Evolutionary conservation across 2,888 invertebrate species (phyloP).

Genomic region (Caradrina kadenii): DNA sequence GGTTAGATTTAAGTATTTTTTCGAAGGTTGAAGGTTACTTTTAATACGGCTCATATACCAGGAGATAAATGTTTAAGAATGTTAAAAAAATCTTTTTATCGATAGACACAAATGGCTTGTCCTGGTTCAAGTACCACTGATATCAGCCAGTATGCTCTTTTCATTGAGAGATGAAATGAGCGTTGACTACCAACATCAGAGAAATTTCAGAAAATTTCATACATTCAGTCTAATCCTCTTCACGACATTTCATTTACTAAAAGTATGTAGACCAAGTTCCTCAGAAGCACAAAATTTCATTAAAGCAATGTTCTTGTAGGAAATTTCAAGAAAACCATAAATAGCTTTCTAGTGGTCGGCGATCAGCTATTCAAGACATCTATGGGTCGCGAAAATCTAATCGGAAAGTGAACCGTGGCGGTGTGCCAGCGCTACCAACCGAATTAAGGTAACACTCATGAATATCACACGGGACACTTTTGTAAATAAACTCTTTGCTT

Average conservation of each 20-base stretch:
- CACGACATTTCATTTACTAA: neutral
- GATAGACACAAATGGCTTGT: neutral
- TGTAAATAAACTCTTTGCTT: conserved; percentile 53
- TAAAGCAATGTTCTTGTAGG: neutral
- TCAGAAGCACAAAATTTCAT: conserved; percentile 16
- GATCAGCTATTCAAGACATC: conserved; percentile 57
- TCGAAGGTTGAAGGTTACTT: neutral
- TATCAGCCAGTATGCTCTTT: neutral
- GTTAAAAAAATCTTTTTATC: neutral
- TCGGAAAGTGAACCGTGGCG: conserved; percentile 57
- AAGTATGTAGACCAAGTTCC: neutral
- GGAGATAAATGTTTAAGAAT: conserved; percentile 1
- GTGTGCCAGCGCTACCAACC: conserved; percentile 47
- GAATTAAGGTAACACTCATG: conserved; percentile 57
- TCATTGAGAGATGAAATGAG: too few species aligned
- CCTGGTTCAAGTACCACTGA: neutral
- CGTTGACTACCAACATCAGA: too few species aligned
- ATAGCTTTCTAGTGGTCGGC: conserved; percentile 31
- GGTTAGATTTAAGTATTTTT: conserved; percentile 1
- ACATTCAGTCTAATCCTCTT: neutral
- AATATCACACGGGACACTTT: conserved; percentile 47
- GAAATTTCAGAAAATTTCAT: too few species aligned
- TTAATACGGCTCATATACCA: conserved; percentile 18
- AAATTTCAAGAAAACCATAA: conserved; percentile 43
- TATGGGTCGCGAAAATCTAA: conserved; percentile 58